Evolutionary conservation across 2,888 invertebrate species (phyloP).

Genomic region (Sesia bembeciformis): DNA sequence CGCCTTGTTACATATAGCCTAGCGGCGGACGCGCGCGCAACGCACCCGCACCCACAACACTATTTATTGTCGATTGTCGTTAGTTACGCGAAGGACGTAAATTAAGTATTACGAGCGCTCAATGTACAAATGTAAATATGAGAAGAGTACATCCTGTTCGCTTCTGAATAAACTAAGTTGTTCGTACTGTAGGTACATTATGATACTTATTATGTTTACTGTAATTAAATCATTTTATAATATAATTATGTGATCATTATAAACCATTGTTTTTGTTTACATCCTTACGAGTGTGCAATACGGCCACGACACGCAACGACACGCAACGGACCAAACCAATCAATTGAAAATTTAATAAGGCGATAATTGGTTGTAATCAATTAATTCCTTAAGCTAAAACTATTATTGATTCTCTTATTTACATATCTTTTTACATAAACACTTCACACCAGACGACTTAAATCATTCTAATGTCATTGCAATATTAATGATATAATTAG

Average conservation of each 20-base stretch:
- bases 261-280: conserved; percentile 16
- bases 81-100: conserved; percentile 55
- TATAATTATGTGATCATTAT: conserved; percentile 75
- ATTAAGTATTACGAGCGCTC: conserved; percentile 72
- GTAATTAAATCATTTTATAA: conserved; percentile 77
- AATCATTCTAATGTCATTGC: too few species aligned
- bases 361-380: too few species aligned
- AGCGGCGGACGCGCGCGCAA: conserved; percentile 25
- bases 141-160: conserved; percentile 70
- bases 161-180: conserved; percentile 73
- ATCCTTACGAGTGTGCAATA: too few species aligned
- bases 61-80: conserved; percentile 62
- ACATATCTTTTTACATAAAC: too few species aligned
- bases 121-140: conserved; percentile 76
- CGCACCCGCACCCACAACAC: conserved; percentile 25
- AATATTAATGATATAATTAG: too few species aligned
- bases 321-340: too few species aligned
- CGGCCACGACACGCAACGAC: too few species aligned
- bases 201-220: conserved; percentile 76
- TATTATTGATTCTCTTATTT: too few species aligned
- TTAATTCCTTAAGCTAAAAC: too few species aligned
- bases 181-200: conserved; percentile 75
- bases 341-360: too few species aligned
- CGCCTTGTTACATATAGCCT: conserved; percentile 47
- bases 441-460: too few species aligned